Evolutionary conservation across 2,797 vertebrate genomes (phyloP).

Genomic region (Poecilia picta): DNA sequence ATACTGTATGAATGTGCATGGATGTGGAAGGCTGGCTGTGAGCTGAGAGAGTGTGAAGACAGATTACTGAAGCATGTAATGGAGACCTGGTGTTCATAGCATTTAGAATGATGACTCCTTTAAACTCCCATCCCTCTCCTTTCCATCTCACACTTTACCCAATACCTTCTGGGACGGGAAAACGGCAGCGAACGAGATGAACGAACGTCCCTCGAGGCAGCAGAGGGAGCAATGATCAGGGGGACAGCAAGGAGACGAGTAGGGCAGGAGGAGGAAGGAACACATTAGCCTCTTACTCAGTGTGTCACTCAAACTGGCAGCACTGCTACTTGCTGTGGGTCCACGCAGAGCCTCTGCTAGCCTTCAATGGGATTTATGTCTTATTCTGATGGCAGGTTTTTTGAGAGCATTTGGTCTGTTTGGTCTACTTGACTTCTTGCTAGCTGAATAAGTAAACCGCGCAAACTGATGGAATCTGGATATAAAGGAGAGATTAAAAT

Average conservation of each 20-base stretch:
- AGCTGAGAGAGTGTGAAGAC: conserved; percentile 31
- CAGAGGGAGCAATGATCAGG: conserved; percentile 29
- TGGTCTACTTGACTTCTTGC: conserved; percentile 25
- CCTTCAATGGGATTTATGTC: conserved; percentile 52
- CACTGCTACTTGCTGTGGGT: conserved; percentile 29
- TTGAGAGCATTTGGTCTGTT: conserved; percentile 37
- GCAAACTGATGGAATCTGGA: conserved; percentile 11
- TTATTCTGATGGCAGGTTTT: conserved; percentile 40
- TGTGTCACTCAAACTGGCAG: conserved; percentile 57
- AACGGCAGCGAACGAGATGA: conserved; percentile 28
- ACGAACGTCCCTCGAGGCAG: conserved; percentile 34
- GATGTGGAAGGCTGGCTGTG: conserved; percentile 50
- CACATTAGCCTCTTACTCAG: conserved; percentile 62
- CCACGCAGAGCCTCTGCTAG: conserved; percentile 40
- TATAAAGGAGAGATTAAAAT: conserved; percentile 4
- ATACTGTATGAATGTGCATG: conserved; percentile 44
- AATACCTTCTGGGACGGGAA: conserved; percentile 28
- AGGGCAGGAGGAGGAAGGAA: conserved; percentile 50
- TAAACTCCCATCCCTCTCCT: conserved; percentile 19
- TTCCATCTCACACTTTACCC: conserved; percentile 30
- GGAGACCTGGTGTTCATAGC: conserved; percentile 58
- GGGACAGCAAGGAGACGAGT: conserved; percentile 35
- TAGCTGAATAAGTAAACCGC: conserved; percentile 13
- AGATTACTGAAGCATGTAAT: conserved; percentile 67
- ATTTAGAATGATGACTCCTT: conserved; percentile 61